Evolutionary conservation across 2,888 invertebrate species (phyloP), one percentile per base, ranked within the genome.

Genomic region (Dioctria linearis): DNA sequence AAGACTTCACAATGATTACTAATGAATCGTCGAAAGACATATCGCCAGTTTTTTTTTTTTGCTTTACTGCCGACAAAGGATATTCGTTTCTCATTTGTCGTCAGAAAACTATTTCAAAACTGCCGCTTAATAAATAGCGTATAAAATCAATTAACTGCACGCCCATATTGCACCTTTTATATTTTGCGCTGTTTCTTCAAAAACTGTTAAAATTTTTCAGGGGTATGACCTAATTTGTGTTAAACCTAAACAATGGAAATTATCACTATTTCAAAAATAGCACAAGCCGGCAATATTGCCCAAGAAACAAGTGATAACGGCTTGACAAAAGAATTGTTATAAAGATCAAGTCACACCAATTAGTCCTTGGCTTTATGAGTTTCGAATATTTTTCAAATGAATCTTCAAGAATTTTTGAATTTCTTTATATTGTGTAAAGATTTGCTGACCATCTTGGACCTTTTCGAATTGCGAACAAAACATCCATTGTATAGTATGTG

Each of bases 151-250:
- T 76, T 46, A 39, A 37, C 2, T 5, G 49, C n/a, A 46, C 11
- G 46, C 37, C 76, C 61, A 13, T 63, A 37, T 25, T 76, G 51
- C 37, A 37, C 25, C 42, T 13, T 43, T 42, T 59, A 59, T 59
- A 11, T 63, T 63, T 25, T 25, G 25, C 25, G 49, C 6, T 9
- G 25, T 25, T 69, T 49, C 9, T 6, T 69, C 25, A 69, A 69
- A n/a, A 49, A 69, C 63, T n/a, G 13, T 2, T n/a, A 63, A 63
- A 46, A 49, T 39, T n/a, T 43, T 40, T n/a, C 42, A 39, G 25
- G 40, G 73, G 73, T 42, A 42, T 73, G 73, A 73, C 11, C 5
- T 57, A 73, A 73, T 73, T 73, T 13, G 73, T 57, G 59, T 73
- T 59, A 73, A 73, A 73, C 42, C 73, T 54, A 73, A 42, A 73